These are phyloP conservation scores for Synergus gifuensis DNA, from an alignment of 2,888 invertebrate genomes.

Conservation along the genomic window DNA sequence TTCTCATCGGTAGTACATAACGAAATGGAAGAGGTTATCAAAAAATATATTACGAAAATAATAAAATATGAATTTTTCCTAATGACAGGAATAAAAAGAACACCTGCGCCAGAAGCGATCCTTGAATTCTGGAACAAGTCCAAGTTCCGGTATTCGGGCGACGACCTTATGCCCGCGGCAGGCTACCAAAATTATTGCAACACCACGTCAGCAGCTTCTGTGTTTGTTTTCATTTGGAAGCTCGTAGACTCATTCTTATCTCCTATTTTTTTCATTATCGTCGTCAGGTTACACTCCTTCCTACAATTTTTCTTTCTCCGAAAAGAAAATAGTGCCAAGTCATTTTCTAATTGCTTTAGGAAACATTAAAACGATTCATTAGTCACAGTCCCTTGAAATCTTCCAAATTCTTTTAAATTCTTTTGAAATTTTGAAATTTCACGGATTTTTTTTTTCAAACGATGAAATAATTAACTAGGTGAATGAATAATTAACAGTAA, in stretches of 20 bases:
- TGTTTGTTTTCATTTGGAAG: conserved; percentile 70
- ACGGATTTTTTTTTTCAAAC: no score
- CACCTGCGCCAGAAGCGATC: conserved; percentile 58
- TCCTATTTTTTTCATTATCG: neutral
- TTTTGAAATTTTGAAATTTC: no score
- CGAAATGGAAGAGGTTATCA: no score
- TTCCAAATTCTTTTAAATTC: no score
- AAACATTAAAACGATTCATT: no score
- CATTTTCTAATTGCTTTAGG: no score
- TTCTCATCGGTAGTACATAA: no score
- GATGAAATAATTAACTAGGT: no score
- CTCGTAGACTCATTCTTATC: conserved; percentile 28
- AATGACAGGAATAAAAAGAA: neutral
- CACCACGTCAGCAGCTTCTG: conserved; percentile 70
- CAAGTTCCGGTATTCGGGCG: conserved; percentile 68
- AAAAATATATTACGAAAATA: neutral
- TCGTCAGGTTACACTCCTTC: neutral
- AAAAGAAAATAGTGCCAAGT: neutral
- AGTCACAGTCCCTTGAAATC: no score
- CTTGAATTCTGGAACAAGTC: conserved; percentile 75
- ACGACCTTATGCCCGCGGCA: conserved; percentile 74
- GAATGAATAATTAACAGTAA: no score
- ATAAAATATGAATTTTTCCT: neutral
- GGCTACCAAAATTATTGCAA: conserved; percentile 74
- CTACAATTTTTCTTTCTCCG: neutral